Evolutionary conservation across 2,113 vertebrate genomes (phyloP), one percentile per base, ranked within the genome.

Genomic region (Sitta europaea): DNA sequence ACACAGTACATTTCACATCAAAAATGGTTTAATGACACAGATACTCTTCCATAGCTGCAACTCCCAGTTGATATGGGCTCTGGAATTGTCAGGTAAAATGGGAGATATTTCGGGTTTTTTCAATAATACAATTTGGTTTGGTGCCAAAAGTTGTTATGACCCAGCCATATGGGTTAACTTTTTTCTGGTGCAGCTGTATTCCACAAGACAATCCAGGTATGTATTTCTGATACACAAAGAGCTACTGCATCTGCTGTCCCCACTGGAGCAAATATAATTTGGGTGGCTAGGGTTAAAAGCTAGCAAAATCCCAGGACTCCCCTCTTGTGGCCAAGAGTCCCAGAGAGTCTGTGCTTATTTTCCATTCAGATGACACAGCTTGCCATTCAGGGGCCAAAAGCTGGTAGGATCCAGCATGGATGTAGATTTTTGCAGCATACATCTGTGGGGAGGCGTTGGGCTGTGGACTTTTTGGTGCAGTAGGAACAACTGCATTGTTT

Each of bases 391-490:
- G 61, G 50, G 28, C 80, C 87, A 91, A 68, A 74, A 81, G 40
- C 57, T 72, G 21, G 20, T 8, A 23, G 42, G 73, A 75, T 78
- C 73, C 74, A 65, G 12, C 0, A 0, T 16, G 24, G 62, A 27
- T 73, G 45, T 16, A 43, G 70, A 21, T 50, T 76, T 87, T 81
- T 80, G 55, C 2, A 1, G 31, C 40, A 7, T 14, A 29, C 0
- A 1, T 36, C 27, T 5, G 0, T 42, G 79, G 38, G 33, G 59
- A 45, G 73, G 45, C 31, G 18, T 7, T 1, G 2, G n/a, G 31
- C 47, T 70, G 62, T 43, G 63, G 62, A 36, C 25, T 36, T 93
- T 31, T 40, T 88, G 67, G 55, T 83, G 63, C 78, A 65, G 36
- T 25, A 66, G 63, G 48, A 88, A 23, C 4, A 6, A 35, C n/a